These are phyloP conservation scores for Hirudinaria manillensis DNA, from an alignment of 2,888 invertebrate species.

Conservation along the genomic window DNA sequence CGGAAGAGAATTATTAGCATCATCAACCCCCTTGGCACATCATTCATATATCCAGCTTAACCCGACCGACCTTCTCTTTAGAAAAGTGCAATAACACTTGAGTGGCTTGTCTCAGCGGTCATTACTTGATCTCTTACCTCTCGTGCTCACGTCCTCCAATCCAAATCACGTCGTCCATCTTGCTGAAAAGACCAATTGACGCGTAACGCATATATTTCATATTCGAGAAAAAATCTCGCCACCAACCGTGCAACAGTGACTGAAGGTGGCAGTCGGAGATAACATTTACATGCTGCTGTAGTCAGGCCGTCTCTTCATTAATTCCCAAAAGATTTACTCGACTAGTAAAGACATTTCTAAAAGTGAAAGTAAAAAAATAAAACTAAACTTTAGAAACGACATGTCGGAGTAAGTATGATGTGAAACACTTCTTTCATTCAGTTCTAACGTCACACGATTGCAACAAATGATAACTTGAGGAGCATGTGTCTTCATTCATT, in stretches of 20 bases:
- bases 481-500: conserved; percentile 15
- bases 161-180: conserved; percentile 23
- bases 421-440: no score
- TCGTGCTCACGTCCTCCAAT: conserved; percentile 8
- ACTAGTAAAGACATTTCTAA: neutral
- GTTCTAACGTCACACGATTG: no score
- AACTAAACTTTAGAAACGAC: neutral
- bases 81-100: conserved; percentile 19
- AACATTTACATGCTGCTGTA: conserved; percentile 14
- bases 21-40: conserved; percentile 1
- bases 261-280: conserved; percentile 9
- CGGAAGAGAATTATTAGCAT: neutral
- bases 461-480: conserved; percentile 11
- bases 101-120: conserved; percentile 19
- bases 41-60: conserved; percentile 13
- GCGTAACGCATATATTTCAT: conserved; percentile 21
- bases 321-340: neutral
- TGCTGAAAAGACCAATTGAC: conserved; percentile 20
- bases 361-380: neutral
- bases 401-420: no score
- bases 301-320: neutral
- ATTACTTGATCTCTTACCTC: conserved; percentile 15
- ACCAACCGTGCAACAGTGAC: conserved; percentile 8
- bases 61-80: conserved; percentile 5
- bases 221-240: conserved; percentile 18